A percentile compares a stretch with the other conserved stretches of the same genome.
These are phyloP conservation scores for Chloroclysta siterata DNA, from an alignment of 2,888 invertebrate genomes.

Conservation along the genomic window DNA sequence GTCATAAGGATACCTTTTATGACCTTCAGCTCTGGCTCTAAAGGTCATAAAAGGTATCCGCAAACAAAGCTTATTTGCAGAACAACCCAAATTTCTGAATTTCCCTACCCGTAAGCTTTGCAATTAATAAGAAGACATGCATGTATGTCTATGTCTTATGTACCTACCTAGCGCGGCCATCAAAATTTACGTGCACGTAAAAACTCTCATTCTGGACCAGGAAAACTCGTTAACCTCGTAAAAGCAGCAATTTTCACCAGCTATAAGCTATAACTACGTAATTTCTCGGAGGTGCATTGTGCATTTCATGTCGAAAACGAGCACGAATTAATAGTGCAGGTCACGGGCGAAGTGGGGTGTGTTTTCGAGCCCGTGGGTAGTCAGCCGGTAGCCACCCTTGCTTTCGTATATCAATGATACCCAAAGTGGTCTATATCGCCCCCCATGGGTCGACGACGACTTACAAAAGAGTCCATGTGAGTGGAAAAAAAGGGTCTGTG, in stretches of 20 bases:
- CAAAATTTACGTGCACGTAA: constrained; percentile 10
- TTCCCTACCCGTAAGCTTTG: background rate
- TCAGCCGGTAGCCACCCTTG: background rate
- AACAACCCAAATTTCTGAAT: no score
- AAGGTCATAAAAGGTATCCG: no score
- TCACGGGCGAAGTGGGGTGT: constrained; percentile 27
- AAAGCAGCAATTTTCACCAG: constrained; percentile 27
- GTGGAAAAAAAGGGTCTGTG: no score
- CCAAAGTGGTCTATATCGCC: no score
- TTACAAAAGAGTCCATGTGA: no score
- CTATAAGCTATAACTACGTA: constrained; percentile 19
- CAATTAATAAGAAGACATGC: background rate
- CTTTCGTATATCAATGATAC: no score
- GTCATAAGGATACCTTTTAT: no score
- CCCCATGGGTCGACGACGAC: no score
- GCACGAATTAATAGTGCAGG: constrained; percentile 26
- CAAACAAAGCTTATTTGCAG: no score
- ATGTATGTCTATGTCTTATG: no score
- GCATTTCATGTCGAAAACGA: constrained; percentile 30
- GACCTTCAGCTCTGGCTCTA: no score
- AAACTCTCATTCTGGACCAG: constrained; percentile 3
- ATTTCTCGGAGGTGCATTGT: constrained; percentile 26
- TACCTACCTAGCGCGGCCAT: background rate
- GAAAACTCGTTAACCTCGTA: constrained; percentile 18
- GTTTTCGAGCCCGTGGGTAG: background rate